These are phyloP conservation scores for Noctua pronuba DNA, from an alignment of 2,888 invertebrate genomes.

Conservation along the genomic window DNA sequence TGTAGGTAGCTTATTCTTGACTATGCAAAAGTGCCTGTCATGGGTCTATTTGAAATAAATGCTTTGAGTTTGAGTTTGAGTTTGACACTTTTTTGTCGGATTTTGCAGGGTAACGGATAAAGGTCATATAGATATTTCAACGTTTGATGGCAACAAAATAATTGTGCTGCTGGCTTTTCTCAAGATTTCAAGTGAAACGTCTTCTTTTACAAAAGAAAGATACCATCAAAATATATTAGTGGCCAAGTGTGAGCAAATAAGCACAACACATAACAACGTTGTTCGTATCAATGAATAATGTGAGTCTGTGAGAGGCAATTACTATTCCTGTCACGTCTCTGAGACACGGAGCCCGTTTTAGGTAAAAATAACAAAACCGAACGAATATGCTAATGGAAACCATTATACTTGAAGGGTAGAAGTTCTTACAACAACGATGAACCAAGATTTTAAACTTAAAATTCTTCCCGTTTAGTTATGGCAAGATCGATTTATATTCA, in stretches of 20 bases:
- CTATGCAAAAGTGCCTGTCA: no score
- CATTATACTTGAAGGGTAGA: no score
- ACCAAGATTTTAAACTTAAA: not conserved
- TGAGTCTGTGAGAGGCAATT: not conserved
- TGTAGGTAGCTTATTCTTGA: no score
- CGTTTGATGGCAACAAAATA: not conserved
- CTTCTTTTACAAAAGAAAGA: not conserved
- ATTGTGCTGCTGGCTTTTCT: not conserved
- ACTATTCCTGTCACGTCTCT: not conserved
- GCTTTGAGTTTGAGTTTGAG: no score
- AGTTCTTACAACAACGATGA: not conserved
- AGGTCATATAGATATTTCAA: not conserved
- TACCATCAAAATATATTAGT: not conserved
- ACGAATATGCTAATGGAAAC: not conserved
- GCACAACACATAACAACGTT: not conserved
- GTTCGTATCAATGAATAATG: not conserved
- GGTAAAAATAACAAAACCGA: constrained; percentile 8
- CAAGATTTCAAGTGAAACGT: not conserved
- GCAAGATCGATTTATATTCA: not conserved
- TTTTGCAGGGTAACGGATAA: not conserved
- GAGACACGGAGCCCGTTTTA: not conserved
- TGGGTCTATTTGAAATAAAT: no score
- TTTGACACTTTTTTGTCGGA: no score
- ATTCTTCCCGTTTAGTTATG: not conserved
- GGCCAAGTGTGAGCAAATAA: not conserved